Evolutionary conservation across 2,113 vertebrate genomes (phyloP).

Genomic region (Abramis brama): DNA sequence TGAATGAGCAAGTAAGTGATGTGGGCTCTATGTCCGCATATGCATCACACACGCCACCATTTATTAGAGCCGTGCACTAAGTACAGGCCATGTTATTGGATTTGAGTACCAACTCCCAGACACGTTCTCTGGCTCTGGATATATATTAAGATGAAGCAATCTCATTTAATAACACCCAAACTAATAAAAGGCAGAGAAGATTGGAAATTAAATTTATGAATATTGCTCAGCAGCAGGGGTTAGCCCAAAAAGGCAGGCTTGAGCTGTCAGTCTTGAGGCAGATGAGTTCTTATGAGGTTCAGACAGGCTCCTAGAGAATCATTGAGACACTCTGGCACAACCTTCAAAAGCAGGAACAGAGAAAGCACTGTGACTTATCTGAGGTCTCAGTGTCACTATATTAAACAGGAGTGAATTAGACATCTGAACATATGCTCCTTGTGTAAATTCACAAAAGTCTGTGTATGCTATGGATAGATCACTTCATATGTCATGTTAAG

Average conservation of each 20-base stretch:
- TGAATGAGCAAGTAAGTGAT: conserved; percentile 69
- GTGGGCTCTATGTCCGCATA: conserved; percentile 88
- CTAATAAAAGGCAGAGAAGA: conserved; percentile 99
- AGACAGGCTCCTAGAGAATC: conserved; percentile 3
- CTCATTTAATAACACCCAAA: conserved; percentile 99
- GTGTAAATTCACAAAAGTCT: conserved; percentile 40
- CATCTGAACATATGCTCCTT: conserved; percentile 30
- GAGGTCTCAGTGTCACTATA: conserved; percentile 45
- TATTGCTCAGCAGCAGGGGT: conserved; percentile 94
- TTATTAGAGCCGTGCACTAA: conserved; percentile 98
- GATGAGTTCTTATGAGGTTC: conserved; percentile 57
- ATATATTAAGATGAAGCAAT: conserved; percentile 99
- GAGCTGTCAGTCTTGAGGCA: conserved; percentile 83
- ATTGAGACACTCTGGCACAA: not conserved
- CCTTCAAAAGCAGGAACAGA: conserved; percentile 27
- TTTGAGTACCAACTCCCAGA: conserved; percentile 99
- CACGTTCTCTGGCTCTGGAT: conserved; percentile 89
- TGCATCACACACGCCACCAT: conserved; percentile 94
- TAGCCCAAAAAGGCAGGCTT: conserved; percentile 84
- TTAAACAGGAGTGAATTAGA: conserved; percentile 46
- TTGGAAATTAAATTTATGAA: conserved; percentile 99
- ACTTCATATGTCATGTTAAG: conserved; percentile 23
- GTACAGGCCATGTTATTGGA: conserved; percentile 99
- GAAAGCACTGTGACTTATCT: not conserved
- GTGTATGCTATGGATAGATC: not conserved